Evolutionary conservation across 2,888 invertebrate genomes (phyloP), one percentile per base, ranked within the genome.

Genomic region (Philhelius pedissequus): DNA sequence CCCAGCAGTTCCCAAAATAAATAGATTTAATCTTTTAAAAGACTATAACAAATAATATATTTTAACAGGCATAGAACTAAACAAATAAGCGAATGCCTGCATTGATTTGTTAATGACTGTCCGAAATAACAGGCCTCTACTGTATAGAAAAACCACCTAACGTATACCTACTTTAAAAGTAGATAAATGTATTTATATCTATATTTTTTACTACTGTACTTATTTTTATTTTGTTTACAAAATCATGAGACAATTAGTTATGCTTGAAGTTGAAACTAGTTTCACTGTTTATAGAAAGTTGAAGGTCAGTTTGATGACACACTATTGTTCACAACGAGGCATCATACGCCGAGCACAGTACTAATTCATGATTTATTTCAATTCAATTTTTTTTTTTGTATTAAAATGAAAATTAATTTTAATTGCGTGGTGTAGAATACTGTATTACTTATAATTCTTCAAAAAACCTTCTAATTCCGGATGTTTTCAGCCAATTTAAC

Each of bases 271-370:
- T 40, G n/a, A 68, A 82, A 82, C 82, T 56, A 77, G 82, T 77
- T 77, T 64, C 43, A 58, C 27, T 73, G 73, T 82, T 71, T 82
- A 82, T 82, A 77, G 82, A 82, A 82, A 82, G 82, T 82, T 82
- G 82, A 82, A 82, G 82, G 82, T 69, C 82, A 82, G 38, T 60
- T 77, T 76, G 60, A 77, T 76, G 81, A 73, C 73, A 82, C 60
- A 54, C 52, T 60, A 62, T 68, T 71, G 48, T 66, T 71, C 50
- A 78, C 66, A 35, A 40, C 58, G 27, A 56, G 1, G 13, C 13
- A 5, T 1, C 2, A 11, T 20, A 54, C 40, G 20, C 22, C 48
- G 6, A 22, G 13, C 38, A 2, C 13, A 62, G 18, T 27, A 11
- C 9, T 11, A 40, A 50, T 58, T 32, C 52, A 52, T 43, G 76